Evolutionary conservation across 2,113 vertebrate species (phyloP), one percentile per base, ranked within the genome.

Genomic region (Peucedramus taeniatus): DNA sequence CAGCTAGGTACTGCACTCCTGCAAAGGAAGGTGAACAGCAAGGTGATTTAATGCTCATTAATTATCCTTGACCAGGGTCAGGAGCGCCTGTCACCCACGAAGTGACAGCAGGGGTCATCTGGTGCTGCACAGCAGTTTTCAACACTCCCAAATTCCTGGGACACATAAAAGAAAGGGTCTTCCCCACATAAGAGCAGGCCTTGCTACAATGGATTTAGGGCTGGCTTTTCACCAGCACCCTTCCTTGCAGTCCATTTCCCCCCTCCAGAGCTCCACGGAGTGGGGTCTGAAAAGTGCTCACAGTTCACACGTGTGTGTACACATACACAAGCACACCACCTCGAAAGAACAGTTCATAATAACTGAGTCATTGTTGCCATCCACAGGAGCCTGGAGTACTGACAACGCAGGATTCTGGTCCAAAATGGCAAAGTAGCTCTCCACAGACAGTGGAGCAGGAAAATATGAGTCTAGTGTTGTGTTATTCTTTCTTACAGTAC

Each of bases 361-460:
- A 96, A 96, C 90, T 92, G 90, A 90, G 88, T 90, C 90, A 93
- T 95, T 95, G 80, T 96, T 95, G 96, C 95, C 96, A 94, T 96
- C 94, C 95, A 92, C 93, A 95, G 95, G 95, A 96, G 94, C 92
- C 88, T 75, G 83, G 94, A 93, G 95, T 89, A 94, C 79, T 94
- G 90, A 95, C 93, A 94, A 3, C 15, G 2, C n/a, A 24, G 35
- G 51, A 80, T 93, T 71, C 93, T 83, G 90, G 69, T 90, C 94
- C 90, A 90, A 97, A 93, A 88, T 74, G 68, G 59, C 76, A 87
- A 93, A 89, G 71, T 68, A 80, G 45, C 64, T 63, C 49, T 76
- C 30, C 17, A 28, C 28, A 24, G 45, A 65, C 40, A n/a, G 66
- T 40, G 50, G 44, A 87, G 53, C 61, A 75, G 93, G 87, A 94